Evolutionary conservation across 2,888 invertebrate genomes (phyloP), one percentile per base, ranked within the genome.

Genomic region (Ophion ventricosus): DNA sequence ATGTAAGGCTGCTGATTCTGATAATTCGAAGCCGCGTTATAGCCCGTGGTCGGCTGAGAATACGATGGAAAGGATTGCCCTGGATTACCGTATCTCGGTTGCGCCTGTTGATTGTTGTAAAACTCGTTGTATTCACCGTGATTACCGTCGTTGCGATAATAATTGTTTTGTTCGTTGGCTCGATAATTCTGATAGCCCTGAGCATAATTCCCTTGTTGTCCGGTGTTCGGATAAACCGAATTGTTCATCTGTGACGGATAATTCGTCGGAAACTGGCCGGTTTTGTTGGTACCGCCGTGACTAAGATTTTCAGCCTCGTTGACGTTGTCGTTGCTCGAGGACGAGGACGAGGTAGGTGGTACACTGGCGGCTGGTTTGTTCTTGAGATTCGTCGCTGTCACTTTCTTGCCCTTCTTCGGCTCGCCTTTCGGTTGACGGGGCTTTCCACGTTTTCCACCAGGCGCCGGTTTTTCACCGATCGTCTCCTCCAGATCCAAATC

Each of bases 401-500:
- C 88, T 79, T 92, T 93, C 35, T 92, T 91, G 2, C 91, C 90
- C 73, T 93, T 92, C 67, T 92, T 93, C 5, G 92, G 88, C 26
- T 94, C 93, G 0, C 94, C 93, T 81, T 93, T 94, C 20, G 93
- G 89, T 17, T 93, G 92, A 26, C 93, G 92, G 0, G 93, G 91
- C 80, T 94, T 93, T 0, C 92, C 88, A 40, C 92, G 91, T 85
- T 93, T 93, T 26, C 92, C 91, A 3, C 92, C 92, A 0, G 93
- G 89, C 17, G 90, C 87, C 17, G 91, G 87, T 89, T 93, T 91
- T 77, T 94, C 95, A 3, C 95, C 96, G 17, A 96, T 95, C 0
- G 95, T 95, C 92, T 98, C 97, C 88, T 97, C 98, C 78, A 98
- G 94, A 92, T 97, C 97, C 88, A 97, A 95, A 93, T 98, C 98